phyloP scores from a whole-genome alignment of 2,888 invertebrate species.

The Papilio elwesi region DNA sequence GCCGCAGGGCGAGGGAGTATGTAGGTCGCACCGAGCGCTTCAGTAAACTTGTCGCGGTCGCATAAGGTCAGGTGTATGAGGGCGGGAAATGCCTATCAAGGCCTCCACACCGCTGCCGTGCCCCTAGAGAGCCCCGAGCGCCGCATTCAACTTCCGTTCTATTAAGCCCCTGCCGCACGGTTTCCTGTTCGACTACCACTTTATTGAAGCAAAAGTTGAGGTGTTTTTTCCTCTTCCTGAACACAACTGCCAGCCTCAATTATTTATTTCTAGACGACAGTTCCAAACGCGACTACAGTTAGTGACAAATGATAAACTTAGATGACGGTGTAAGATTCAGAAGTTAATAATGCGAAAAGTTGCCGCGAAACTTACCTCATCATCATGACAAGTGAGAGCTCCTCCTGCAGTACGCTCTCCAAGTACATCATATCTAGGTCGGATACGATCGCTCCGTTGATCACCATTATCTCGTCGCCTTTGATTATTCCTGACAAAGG shows the following conservation, averaged over 20 bases:
- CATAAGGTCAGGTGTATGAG: conserved; percentile 83
- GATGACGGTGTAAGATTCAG: conserved; percentile 54
- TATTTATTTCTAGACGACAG: conserved; percentile 62
- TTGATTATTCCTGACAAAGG: conserved; percentile 94
- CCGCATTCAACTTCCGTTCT: conserved; percentile 71
- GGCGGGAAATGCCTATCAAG: conserved; percentile 78
- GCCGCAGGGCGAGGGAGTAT: conserved; percentile 66
- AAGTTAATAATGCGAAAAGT: conserved; percentile 47
- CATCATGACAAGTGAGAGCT: conserved; percentile 97
- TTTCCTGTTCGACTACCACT: conserved; percentile 60
- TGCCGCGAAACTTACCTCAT: conserved; percentile 87
- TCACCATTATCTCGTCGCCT: conserved; percentile 99
- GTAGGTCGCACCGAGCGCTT: conserved; percentile 79
- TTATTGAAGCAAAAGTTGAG: conserved; percentile 27
- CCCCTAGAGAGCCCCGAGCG: conserved; percentile 51
- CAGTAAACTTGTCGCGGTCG: conserved; percentile 79
- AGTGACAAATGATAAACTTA: conserved; percentile 64
- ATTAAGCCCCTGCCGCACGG: conserved; percentile 66
- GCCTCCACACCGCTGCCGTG: conserved; percentile 58
- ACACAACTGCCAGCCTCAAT: conserved; percentile 47
- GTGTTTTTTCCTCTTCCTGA: conserved; percentile 15
- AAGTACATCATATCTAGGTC: conserved; percentile 99
- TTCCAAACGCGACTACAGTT: conserved; percentile 59
- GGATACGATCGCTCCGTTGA: conserved; percentile 98
- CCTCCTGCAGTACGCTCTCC: conserved; percentile 97